Evolutionary conservation across 2,797 vertebrate species (phyloP).

Genomic region (Myiotriccus ornatus): DNA sequence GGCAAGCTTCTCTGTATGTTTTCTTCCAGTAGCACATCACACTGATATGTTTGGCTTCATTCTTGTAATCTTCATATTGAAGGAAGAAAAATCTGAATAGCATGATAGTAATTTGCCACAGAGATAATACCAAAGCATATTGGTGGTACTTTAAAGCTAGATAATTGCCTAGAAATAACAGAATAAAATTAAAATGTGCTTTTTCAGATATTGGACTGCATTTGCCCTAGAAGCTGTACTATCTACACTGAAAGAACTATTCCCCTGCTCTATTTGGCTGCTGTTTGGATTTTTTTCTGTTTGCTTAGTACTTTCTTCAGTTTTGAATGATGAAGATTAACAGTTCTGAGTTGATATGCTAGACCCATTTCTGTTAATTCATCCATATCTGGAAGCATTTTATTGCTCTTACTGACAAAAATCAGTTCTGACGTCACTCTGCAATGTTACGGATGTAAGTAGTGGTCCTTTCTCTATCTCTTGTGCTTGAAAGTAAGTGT

Average conservation of each 20-base stretch:
- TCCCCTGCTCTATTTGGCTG: neutral
- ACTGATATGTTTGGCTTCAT: neutral
- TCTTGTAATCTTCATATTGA: neutral
- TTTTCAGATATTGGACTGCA: neutral
- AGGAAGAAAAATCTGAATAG: neutral
- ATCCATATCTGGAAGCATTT: neutral
- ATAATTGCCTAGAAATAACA: neutral
- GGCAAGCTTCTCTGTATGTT: neutral
- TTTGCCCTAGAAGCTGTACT: neutral
- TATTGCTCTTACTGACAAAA: slow-evolving; percentile 23
- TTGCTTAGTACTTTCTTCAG: neutral
- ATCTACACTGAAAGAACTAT: neutral
- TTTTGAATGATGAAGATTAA: neutral
- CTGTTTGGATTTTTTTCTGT: neutral
- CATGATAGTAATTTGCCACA: neutral
- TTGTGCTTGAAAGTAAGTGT: neutral
- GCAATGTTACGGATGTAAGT: neutral
- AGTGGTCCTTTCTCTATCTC: slow-evolving; percentile 1
- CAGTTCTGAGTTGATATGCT: neutral
- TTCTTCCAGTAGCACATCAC: neutral
- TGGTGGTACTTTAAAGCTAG: neutral
- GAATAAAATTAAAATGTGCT: neutral
- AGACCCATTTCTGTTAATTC: neutral
- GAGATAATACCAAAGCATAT: neutral
- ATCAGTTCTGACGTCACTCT: neutral